Percentiles rank a stretch among this genome's conserved stretches.
phyloP scores from a whole-genome alignment of 2,797 vertebrate species.

The Tapirus indicus region DNA sequence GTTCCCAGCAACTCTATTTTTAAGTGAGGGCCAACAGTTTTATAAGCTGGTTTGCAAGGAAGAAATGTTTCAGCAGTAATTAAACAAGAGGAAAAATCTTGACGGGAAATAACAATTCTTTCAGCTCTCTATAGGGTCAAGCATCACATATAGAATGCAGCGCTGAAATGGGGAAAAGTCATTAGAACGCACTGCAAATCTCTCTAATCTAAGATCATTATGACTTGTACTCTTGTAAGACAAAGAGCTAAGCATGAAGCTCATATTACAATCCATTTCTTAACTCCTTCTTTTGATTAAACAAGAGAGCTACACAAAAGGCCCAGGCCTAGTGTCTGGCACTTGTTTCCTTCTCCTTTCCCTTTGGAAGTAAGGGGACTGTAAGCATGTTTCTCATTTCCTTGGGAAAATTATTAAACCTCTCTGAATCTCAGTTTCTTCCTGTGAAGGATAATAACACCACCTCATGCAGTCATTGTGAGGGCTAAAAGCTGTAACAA shows the following conservation, averaged over 20 bases:
- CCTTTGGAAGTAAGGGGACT: background rate
- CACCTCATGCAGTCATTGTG: background rate
- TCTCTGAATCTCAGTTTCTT: slow-evolving; percentile 19
- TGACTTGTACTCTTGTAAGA: background rate
- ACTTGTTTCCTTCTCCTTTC: slow-evolving; percentile 12
- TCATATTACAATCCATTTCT: background rate
- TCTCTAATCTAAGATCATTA: slow-evolving; percentile 18
- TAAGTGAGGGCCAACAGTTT: slow-evolving; percentile 6
- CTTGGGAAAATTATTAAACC: background rate
- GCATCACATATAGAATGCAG: background rate
- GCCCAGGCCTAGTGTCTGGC: background rate
- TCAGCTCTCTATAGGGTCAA: slow-evolving; percentile 19
- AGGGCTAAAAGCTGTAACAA: slow-evolving; percentile 2
- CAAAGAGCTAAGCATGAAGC: background rate
- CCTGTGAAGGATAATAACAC: background rate
- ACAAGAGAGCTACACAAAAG: background rate
- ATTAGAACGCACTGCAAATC: background rate
- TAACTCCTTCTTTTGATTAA: slow-evolving; percentile 37
- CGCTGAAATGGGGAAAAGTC: background rate
- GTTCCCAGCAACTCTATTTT: slow-evolving; percentile 2
- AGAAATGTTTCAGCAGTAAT: slow-evolving; percentile 24
- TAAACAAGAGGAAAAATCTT: background rate
- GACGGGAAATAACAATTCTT: background rate
- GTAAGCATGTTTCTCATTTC: background rate
- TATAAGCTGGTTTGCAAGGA: background rate